Evolutionary conservation across 2,113 vertebrate genomes (phyloP).

Genomic region (Caranx melampygus): DNA sequence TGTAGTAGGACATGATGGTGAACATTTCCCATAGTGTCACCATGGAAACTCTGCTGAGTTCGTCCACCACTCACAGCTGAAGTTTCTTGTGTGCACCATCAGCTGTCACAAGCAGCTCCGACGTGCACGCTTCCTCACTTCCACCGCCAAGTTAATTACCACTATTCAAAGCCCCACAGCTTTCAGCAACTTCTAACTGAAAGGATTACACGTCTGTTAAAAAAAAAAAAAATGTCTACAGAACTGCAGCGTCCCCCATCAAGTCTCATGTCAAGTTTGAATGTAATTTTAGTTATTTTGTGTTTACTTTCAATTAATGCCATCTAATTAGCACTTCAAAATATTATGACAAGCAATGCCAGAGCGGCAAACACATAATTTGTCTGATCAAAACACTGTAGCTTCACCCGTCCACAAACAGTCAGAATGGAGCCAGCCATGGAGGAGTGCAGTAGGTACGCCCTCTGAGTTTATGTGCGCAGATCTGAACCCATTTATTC

Average conservation of each 20-base stretch:
- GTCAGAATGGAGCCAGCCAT: conserved; percentile 1
- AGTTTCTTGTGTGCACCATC: not conserved
- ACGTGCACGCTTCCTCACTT: not conserved
- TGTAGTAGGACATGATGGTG: not conserved
- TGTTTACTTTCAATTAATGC: conserved; percentile 21
- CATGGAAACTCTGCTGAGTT: not conserved
- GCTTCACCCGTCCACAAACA: not conserved
- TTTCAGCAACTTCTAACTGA: not conserved
- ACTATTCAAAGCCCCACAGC: not conserved
- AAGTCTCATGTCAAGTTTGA: conserved; percentile 3
- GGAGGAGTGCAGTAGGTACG: not conserved
- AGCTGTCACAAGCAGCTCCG: not conserved
- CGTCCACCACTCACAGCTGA: not conserved
- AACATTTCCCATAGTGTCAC: not conserved
- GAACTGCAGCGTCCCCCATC: not conserved
- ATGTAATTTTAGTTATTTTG: not conserved
- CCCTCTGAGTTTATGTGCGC: conserved; percentile 20
- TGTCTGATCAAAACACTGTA: conserved; percentile 13
- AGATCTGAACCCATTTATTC: conserved; percentile 47
- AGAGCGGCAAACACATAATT: conserved; percentile 13
- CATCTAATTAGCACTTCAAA: conserved; percentile 25
- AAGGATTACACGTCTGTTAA: not conserved
- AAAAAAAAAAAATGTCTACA: not conserved
- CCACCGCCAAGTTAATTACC: not conserved
- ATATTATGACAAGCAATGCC: conserved; percentile 31